phyloP scores from a whole-genome alignment of 2,113 vertebrate species.

The Channa maculata region DNA sequence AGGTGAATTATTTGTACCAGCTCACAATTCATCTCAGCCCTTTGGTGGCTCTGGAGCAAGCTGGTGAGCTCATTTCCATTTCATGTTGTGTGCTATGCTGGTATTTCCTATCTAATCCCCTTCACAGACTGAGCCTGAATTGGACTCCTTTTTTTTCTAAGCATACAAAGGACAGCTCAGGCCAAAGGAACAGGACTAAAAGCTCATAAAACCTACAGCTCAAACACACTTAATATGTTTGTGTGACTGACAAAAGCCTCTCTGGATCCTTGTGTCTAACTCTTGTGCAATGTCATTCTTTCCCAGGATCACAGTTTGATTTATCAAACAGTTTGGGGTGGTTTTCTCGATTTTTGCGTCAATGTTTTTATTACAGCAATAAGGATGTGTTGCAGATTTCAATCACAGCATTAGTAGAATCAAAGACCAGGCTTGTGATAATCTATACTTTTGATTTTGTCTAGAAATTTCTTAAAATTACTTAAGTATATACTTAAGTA shows the following conservation, averaged over 20 bases:
- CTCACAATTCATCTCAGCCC: slow-evolving; percentile 14
- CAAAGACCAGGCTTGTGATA: too few species aligned
- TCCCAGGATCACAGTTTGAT: not conserved
- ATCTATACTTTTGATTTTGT: too few species aligned
- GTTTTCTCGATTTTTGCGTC: not conserved
- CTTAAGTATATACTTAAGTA: too few species aligned
- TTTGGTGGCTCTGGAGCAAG: slow-evolving; percentile 3
- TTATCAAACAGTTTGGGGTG: not conserved
- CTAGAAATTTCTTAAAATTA: too few species aligned
- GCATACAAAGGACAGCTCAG: slow-evolving; percentile 49
- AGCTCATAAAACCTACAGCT: slow-evolving; percentile 64
- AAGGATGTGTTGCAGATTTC: not conserved
- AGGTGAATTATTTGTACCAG: slow-evolving; percentile 19
- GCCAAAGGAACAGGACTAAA: slow-evolving; percentile 56
- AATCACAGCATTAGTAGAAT: not conserved
- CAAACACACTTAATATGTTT: slow-evolving; percentile 40
- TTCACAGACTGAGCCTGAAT: slow-evolving; percentile 20
- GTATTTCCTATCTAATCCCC: slow-evolving; percentile 43
- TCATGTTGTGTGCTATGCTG: slow-evolving; percentile 24
- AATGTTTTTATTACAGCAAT: not conserved
- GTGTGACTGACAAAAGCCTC: slow-evolving; percentile 35
- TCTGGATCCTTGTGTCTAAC: not conserved
- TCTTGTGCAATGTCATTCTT: slow-evolving; percentile 22
- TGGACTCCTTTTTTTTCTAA: slow-evolving; percentile 44
- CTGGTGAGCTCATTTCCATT: slow-evolving; percentile 40